A percentile compares a stretch with the other conserved stretches of the same genome.
phyloP scores from a whole-genome alignment of 1,140 invertebrate genomes.

The Lordiphosa mommai region DNA sequence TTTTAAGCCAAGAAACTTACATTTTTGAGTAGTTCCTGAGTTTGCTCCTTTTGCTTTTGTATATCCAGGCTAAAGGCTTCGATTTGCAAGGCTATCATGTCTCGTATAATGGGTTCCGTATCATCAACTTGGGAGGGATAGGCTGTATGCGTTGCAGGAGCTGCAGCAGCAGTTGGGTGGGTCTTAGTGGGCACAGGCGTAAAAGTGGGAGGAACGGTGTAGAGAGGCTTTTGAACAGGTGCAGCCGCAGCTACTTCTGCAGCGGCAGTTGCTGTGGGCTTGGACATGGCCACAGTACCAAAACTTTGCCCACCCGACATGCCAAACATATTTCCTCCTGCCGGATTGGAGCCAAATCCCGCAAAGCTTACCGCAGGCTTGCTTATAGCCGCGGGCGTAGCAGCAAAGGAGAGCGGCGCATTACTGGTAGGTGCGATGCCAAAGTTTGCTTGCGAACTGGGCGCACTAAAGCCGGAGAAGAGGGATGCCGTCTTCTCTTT shows the following conservation, averaged over 20 bases:
- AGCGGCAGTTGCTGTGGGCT: not conserved
- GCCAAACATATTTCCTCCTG: slow-evolving; percentile 6
- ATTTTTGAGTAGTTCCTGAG: slow-evolving; percentile 80
- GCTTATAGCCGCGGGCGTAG: not conserved
- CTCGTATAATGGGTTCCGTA: slow-evolving; percentile 52
- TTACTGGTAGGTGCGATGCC: not conserved
- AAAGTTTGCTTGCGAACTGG: slow-evolving; percentile 5
- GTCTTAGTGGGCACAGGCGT: slow-evolving; percentile 29
- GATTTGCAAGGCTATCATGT: slow-evolving; percentile 81
- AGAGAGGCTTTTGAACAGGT: slow-evolving; percentile 47
- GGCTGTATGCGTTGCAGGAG: not conserved
- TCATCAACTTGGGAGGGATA: slow-evolving; percentile 19
- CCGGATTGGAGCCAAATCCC: slow-evolving; percentile 9
- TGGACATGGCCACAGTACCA: slow-evolving; percentile 4
- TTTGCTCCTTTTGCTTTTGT: slow-evolving; percentile 81
- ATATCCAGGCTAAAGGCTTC: slow-evolving; percentile 84
- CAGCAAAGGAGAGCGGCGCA: slow-evolving; percentile 27
- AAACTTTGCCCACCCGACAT: no score
- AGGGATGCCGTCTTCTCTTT: slow-evolving; percentile 50
- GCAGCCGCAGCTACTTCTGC: not conserved
- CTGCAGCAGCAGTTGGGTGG: not conserved
- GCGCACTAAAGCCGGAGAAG: slow-evolving; percentile 44
- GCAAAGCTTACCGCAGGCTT: slow-evolving; percentile 30
- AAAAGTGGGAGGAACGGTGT: slow-evolving; percentile 62
- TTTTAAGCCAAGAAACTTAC: slow-evolving; percentile 48